Percentiles rank a stretch among this genome's conserved stretches.
These are phyloP conservation scores for Percopsis transmontana DNA, from an alignment of 2,113 vertebrate species.

Conservation along the genomic window DNA sequence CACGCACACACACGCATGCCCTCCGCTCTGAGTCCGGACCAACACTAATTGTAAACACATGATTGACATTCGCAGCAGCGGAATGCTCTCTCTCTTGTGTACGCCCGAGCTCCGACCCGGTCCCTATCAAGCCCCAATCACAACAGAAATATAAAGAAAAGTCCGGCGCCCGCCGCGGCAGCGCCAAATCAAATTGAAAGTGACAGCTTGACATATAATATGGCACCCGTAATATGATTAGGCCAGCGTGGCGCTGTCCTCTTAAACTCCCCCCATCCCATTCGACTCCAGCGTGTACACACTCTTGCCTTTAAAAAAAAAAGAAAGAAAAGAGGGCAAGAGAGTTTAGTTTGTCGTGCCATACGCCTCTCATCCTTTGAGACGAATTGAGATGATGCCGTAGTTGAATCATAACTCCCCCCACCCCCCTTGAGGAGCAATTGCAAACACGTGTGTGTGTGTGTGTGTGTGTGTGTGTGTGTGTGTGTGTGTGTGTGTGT, in stretches of 20 bases:
- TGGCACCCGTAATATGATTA: conserved; percentile 84
- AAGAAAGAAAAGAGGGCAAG: conserved; percentile 43
- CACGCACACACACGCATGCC: conserved; percentile 1
- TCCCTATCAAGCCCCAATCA: conserved; percentile 75
- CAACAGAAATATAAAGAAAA: conserved; percentile 72
- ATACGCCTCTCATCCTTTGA: conserved; percentile 70
- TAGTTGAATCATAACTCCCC: conserved; percentile 75
- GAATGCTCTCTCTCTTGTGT: conserved; percentile 16
- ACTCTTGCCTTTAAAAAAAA: conserved; percentile 46
- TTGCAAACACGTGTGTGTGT: conserved; percentile 75
- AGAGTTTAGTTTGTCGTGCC: conserved; percentile 60
- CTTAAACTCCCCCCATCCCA: conserved; percentile 71
- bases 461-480: neutral
- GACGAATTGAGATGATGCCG: conserved; percentile 71
- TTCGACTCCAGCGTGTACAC: conserved; percentile 71
- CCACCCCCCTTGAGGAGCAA: no score
- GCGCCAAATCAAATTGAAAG: conserved; percentile 79
- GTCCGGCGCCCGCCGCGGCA: conserved; percentile 65
- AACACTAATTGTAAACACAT: conserved; percentile 76
- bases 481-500: neutral
- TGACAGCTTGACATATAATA: conserved; percentile 85
- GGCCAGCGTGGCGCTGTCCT: conserved; percentile 71
- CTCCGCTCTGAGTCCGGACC: conserved; percentile 38
- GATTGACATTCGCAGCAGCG: conserved; percentile 42
- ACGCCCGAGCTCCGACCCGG: conserved; percentile 48